Evolutionary conservation across 1,140 invertebrate genomes (phyloP).

Genomic region (Ostrea denselamellosa): DNA sequence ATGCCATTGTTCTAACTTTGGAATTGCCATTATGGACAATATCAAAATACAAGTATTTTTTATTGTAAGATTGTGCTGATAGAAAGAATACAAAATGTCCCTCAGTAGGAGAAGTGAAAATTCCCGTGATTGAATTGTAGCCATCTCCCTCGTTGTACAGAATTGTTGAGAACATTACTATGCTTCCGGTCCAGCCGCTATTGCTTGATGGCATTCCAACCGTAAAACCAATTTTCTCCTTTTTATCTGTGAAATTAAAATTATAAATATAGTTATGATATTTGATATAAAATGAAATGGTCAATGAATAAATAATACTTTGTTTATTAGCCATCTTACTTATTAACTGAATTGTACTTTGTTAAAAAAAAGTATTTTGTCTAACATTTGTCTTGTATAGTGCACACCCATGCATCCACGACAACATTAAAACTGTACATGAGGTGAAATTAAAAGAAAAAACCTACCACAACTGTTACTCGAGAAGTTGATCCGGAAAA

Average conservation of each 20-base stretch:
- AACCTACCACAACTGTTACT: neutral
- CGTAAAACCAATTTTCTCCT: neutral
- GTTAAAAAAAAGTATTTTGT: neutral
- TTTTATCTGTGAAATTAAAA: neutral
- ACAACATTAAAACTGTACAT: neutral
- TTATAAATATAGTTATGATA: no score
- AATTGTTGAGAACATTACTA: neutral
- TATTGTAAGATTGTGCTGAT: neutral
- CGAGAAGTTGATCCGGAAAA: neutral
- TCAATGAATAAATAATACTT: neutral
- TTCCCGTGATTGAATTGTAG: neutral
- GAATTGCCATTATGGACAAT: neutral
- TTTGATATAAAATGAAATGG: neutral
- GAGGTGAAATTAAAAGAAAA: neutral
- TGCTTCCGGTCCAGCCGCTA: neutral
- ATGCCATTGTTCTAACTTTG: neutral
- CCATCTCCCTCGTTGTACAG: neutral
- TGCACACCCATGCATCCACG: neutral
- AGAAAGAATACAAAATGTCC: neutral
- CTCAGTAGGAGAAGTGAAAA: neutral
- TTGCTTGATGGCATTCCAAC: neutral
- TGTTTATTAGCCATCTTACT: neutral
- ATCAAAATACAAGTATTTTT: neutral
- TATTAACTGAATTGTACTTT: neutral
- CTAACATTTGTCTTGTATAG: neutral